These are phyloP conservation scores for Palloptera scutellata DNA, from an alignment of 2,888 invertebrate species.

Conservation along the genomic window DNA sequence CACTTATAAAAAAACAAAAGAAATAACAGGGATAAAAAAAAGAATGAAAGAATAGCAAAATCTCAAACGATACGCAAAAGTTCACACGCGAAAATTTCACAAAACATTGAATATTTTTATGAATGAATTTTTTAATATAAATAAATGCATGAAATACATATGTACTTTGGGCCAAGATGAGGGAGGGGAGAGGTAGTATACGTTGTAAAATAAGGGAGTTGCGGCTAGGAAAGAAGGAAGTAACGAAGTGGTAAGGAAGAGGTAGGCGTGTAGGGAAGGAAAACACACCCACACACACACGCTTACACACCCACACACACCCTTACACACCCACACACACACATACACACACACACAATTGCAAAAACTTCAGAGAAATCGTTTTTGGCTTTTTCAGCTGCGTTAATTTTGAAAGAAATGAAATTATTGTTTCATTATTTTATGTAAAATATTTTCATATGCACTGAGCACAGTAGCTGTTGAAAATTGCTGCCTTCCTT, in stretches of 20 bases:
- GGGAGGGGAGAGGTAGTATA: background rate
- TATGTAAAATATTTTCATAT: constrained; percentile 28
- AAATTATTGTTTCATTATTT: constrained; percentile 38
- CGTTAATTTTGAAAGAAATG: constrained; percentile 10
- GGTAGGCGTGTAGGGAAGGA: background rate
- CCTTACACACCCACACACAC: too few species aligned
- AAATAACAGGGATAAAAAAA: constrained; percentile 1
- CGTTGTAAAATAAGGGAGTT: background rate
- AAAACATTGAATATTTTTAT: constrained; percentile 12
- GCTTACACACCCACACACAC: too few species aligned
- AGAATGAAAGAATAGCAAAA: background rate
- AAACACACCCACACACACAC: background rate
- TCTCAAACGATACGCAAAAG: background rate
- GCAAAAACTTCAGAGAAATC: constrained; percentile 8
- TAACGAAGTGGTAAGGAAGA: background rate
- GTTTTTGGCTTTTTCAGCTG: constrained; percentile 32
- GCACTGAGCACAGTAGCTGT: constrained; percentile 23
- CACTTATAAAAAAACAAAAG: constrained; percentile 21
- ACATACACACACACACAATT: too few species aligned
- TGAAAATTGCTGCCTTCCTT: too few species aligned
- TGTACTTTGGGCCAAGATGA: background rate
- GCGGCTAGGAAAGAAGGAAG: background rate
- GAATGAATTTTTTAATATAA: constrained; percentile 27
- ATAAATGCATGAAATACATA: too few species aligned
- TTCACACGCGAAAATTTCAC: constrained; percentile 25